A percentile compares a stretch with the other conserved stretches of the same genome.
These are phyloP conservation scores for Leucoraja erinaceus DNA, from an alignment of 2,113 vertebrate species.

Conservation along the genomic window DNA sequence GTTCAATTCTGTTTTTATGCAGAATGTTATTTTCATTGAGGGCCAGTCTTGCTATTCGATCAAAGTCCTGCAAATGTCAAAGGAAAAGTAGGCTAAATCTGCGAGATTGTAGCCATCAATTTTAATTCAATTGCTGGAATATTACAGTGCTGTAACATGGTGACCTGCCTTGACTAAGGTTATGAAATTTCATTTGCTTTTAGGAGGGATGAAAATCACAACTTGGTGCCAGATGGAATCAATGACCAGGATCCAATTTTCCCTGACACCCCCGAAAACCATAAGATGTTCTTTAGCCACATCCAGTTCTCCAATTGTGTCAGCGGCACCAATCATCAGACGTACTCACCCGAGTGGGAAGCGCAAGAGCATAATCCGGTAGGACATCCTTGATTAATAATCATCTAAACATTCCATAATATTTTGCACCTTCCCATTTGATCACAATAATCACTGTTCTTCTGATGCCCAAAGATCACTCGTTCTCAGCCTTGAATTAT, in stretches of 20 bases:
- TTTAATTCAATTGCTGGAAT: neutral
- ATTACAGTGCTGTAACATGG: neutral
- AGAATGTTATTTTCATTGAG: neutral
- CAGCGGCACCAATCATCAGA: conserved; percentile 61
- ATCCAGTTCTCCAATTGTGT: conserved; percentile 76
- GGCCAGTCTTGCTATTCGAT: neutral
- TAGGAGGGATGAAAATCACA: conserved; percentile 76
- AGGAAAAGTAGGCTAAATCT: neutral
- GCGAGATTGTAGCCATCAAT: neutral
- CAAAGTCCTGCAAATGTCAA: neutral
- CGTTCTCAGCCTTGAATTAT: no score
- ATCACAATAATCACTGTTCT: no score
- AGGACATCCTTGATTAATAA: conserved; percentile 37
- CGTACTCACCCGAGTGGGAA: conserved; percentile 64
- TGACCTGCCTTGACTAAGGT: neutral
- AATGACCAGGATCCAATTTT: conserved; percentile 76
- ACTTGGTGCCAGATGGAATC: conserved; percentile 69
- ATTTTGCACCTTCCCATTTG: no score
- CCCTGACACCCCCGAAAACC: conserved; percentile 63
- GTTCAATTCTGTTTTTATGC: neutral
- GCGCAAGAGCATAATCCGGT: conserved; percentile 71
- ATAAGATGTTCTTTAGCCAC: conserved; percentile 66
- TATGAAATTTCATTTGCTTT: conserved; percentile 36
- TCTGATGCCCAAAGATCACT: no score
- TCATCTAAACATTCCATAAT: no score